Evolutionary conservation across 2,113 vertebrate genomes (phyloP).

Genomic region (human): GRCh38 chr13:46952001-46952500

Average conservation of each 20-base stretch:
- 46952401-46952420: not conserved
- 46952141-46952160: not conserved
- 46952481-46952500: not conserved
- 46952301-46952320: not conserved
- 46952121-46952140: not conserved
- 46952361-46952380: not conserved
- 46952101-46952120: not conserved
- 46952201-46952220: not conserved
- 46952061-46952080: not conserved
- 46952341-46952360: not conserved
- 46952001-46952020: fast-evolving
- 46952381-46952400: not conserved
- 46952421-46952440: not conserved
- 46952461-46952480: not conserved
- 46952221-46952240: not conserved
- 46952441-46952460: not conserved
- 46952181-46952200: not conserved
- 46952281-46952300: not conserved
- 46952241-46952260: not conserved
- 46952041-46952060: not conserved
- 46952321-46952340: not conserved
- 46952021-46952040: not conserved
- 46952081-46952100: not conserved
- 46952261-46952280: not conserved
- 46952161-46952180: not conserved